Evolutionary conservation across 2,888 invertebrate genomes (phyloP), one percentile per base, ranked within the genome.

Genomic region (Cerceris rybyensis): DNA sequence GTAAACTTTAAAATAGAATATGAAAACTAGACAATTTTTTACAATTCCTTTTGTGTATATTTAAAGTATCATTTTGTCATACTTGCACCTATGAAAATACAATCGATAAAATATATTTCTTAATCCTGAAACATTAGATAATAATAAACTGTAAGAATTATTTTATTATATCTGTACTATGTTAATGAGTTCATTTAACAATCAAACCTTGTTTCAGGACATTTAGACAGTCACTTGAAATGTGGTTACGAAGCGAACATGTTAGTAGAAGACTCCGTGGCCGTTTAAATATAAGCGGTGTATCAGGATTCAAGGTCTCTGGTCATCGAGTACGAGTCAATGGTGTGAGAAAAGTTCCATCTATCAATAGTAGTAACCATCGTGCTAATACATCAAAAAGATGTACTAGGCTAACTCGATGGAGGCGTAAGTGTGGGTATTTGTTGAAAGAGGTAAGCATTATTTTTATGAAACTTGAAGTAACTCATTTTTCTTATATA

Each of bases 171-270:
- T 50, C 11, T 50, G n/a, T 5, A 13, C 5, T 50, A n/a, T n/a
- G n/a, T 6, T 50, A 50, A n/a, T 50, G 7, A 28, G 28, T 17
- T 16, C 46, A 50, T 50, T 9, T 50, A 11, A 52, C 28, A 7
- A 57, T 58, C 49, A 57, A 42, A 17, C 14, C 14, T 60, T 68
- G 16, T 86, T 81, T 60, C 14, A 90, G 90, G 85, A 58, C 46
- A 80, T 75, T 78, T 88, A 86, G 82, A 83, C 72, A 78, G 72
- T 69, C 78, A 54, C 59, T 78, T 84, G 90, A 89, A 86, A 92
- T 92, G 92, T 92, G 92, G 92, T 85, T 92, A 79, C 86, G 92
- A 89, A 92, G 92, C 73, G 92, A 92, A 75, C 91, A 92, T 85
- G 89, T 91, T 43, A 88, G 92, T 80, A 87, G 92, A 84, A 91